Conservation (phyloP, 2,888 invertebrate genomes). For the Sarcophaga rosellei region DNA sequence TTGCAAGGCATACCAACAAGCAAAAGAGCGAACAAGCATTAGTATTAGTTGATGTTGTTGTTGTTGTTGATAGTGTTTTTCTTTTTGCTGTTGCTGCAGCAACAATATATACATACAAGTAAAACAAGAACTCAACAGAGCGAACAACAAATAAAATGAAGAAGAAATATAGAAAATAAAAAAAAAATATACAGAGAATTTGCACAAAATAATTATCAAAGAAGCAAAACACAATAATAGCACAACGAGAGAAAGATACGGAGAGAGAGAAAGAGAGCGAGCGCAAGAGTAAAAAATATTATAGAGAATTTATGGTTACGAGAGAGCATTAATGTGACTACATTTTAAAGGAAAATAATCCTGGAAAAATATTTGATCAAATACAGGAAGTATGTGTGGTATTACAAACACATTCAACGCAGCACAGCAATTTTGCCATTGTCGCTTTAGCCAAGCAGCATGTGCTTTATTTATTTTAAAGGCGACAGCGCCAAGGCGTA, state of each 20-base stretch:
- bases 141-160: slow-evolving; percentile 47
- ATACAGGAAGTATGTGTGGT: too few relatives aligned
- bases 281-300: not conserved
- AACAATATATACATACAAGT: not conserved
- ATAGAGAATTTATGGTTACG: not conserved
- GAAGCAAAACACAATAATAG: not conserved
- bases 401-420: too few relatives aligned
- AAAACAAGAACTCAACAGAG: slow-evolving; percentile 62
- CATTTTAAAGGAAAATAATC: not conserved
- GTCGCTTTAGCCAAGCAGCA: too few relatives aligned
- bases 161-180: slow-evolving; percentile 19
- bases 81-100: not conserved
- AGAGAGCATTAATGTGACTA: slow-evolving; percentile 4
- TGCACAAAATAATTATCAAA: slow-evolving; percentile 16
- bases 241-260: not conserved
- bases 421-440: too few relatives aligned
- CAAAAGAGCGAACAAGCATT: slow-evolving; percentile 35
- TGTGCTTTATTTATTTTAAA: too few relatives aligned
- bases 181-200: slow-evolving; percentile 29
- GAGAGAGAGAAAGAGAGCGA: slow-evolving; percentile 12
- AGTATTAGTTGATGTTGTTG: slow-evolving; percentile 9
- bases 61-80: not conserved
- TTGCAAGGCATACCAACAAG: slow-evolving; percentile 55
- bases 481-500: too few relatives aligned
- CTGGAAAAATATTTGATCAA: not conserved